phyloP scores from a whole-genome alignment of 2,113 vertebrate genomes.

The Actenoides hombroni region DNA sequence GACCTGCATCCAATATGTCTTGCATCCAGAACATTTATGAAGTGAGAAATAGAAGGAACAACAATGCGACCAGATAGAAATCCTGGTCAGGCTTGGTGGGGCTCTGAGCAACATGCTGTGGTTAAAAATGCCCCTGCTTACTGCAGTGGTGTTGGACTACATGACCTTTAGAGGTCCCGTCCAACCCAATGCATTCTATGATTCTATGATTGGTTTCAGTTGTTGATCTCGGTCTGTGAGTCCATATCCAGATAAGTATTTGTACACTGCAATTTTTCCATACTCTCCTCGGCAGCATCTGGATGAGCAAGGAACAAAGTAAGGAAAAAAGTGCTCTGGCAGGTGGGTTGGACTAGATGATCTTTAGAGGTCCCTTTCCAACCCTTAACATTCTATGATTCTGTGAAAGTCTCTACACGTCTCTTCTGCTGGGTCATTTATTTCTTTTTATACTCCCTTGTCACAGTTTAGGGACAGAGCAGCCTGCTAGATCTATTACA shows the following conservation, averaged over 20 bases:
- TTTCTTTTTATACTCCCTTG: neutral
- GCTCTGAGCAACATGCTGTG: no score
- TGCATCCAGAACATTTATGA: neutral
- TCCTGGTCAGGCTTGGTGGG: neutral
- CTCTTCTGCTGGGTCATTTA: neutral
- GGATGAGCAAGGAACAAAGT: neutral
- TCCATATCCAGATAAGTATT: neutral
- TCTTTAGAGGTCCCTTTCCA: neutral
- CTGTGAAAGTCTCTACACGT: accelerated
- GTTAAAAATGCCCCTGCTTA: no score
- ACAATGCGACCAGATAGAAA: neutral
- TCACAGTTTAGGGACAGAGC: no score
- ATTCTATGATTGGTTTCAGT: neutral
- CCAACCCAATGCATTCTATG: no score
- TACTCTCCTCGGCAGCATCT: neutral
- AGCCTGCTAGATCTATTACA: no score
- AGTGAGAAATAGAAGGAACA: neutral
- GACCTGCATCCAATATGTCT: neutral
- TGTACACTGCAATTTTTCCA: neutral
- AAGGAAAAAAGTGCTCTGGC: neutral
- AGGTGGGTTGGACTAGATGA: neutral
- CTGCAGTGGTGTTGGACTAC: no score
- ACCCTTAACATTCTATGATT: neutral
- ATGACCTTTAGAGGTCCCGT: no score
- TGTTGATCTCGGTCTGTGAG: neutral